A percentile compares a stretch with the other conserved stretches of the same genome.
phyloP scores from a whole-genome alignment of 2,888 invertebrate genomes.

The Griposia aprilina region DNA sequence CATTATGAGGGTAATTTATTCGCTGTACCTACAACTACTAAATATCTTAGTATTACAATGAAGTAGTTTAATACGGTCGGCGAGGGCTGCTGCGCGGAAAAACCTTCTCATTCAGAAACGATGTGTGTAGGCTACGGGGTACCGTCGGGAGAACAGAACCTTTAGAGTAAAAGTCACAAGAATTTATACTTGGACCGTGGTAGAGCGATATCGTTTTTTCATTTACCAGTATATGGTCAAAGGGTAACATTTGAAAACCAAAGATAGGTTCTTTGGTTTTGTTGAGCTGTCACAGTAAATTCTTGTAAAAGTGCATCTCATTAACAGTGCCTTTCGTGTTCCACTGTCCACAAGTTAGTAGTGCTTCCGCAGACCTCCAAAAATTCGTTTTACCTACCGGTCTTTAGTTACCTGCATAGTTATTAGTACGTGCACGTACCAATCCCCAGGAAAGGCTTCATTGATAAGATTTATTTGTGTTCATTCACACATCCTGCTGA shows the following conservation, averaged over 20 bases:
- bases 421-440: neutral
- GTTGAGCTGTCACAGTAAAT: neutral
- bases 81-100: constrained; percentile 70
- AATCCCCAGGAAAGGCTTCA: neutral
- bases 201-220: neutral
- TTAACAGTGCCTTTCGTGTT: neutral
- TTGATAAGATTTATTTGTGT: neutral
- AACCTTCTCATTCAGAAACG: constrained; percentile 76
- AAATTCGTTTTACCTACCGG: neutral
- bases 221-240: neutral
- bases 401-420: neutral
- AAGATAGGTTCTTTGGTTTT: neutral
- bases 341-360: neutral
- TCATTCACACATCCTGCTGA: constrained; percentile 61
- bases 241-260: neutral
- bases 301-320: neutral
- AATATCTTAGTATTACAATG: constrained; percentile 86
- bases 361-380: neutral
- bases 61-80: constrained; percentile 79
- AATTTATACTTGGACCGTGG: too few species aligned
- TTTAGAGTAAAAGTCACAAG: neutral
- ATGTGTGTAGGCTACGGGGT: constrained; percentile 70
- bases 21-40: constrained; percentile 79
- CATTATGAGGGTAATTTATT: constrained; percentile 81
- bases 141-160: constrained; percentile 33